Evolutionary conservation across 92 coral and sea anemone genomes (phyloP).

Genomic region (Bergia sp.): DNA sequence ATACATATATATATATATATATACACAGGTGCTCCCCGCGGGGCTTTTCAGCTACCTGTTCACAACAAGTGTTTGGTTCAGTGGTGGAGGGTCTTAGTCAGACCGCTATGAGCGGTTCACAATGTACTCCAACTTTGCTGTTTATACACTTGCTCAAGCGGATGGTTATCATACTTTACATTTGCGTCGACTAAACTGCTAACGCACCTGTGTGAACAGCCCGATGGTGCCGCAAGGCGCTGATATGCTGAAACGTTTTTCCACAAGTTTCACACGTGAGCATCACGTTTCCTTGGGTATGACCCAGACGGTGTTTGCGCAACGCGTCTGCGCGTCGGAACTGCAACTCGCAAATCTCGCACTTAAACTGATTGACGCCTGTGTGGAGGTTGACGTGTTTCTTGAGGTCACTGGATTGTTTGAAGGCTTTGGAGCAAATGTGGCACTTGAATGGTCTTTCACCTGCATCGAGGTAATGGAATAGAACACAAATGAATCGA

Average conservation of each 20-base stretch:
- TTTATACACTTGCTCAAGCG: too few relatives aligned
- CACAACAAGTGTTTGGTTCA: too few relatives aligned
- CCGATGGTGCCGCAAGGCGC: slow-evolving; percentile 77
- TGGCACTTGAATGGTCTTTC: slow-evolving; percentile 97
- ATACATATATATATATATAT: too few relatives aligned
- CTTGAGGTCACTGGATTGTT: slow-evolving; percentile 97
- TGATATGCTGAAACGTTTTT: slow-evolving; percentile 74
- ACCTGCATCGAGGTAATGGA: slow-evolving; percentile 54
- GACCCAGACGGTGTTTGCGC: slow-evolving; percentile 92
- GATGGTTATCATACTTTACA: too few relatives aligned
- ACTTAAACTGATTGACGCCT: slow-evolving; percentile 94
- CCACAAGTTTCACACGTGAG: slow-evolving; percentile 78
- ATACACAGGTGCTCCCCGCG: too few relatives aligned
- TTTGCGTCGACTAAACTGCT: too few relatives aligned
- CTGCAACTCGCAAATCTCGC: slow-evolving; percentile 95
- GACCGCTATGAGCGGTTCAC: too few relatives aligned
- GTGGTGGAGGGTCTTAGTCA: too few relatives aligned
- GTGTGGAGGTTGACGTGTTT: slow-evolving; percentile 99
- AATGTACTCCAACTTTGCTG: too few relatives aligned
- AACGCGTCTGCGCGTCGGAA: slow-evolving; percentile 97
- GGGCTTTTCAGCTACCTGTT: too few relatives aligned
- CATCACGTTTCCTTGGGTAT: slow-evolving; percentile 74
- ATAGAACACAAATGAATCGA: not conserved
- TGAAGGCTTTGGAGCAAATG: slow-evolving; percentile 95
- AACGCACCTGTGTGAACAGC: slow-evolving; percentile 74